Evolutionary conservation across 1,140 invertebrate species (phyloP).

Genomic region (Bombus haemorrhoidalis): DNA sequence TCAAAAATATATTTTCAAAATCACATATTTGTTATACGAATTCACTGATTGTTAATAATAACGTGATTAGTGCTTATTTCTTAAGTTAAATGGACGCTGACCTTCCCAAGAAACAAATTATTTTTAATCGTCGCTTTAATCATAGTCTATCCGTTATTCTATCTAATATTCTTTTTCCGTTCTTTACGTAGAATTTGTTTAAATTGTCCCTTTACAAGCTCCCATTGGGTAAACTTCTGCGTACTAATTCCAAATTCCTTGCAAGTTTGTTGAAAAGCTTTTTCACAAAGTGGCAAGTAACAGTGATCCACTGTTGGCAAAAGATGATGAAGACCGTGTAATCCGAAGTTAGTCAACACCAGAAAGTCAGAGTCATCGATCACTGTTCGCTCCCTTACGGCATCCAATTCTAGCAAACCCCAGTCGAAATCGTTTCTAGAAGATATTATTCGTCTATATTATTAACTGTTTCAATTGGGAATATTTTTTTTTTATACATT

Average conservation of each 20-base stretch:
- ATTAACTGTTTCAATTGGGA: not conserved
- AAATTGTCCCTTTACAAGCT: constrained; percentile 88
- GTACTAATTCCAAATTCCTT: constrained; percentile 86
- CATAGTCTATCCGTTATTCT: not conserved
- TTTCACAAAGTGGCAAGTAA: constrained; percentile 86
- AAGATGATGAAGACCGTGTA: constrained; percentile 91
- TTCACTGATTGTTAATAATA: no score
- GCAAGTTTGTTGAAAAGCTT: constrained; percentile 86
- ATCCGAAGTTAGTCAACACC: constrained; percentile 88
- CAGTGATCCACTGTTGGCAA: constrained; percentile 92
- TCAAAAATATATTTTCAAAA: no score
- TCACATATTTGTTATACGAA: no score
- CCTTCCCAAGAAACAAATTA: not conserved
- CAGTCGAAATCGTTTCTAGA: constrained; percentile 87
- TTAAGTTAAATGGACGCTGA: no score
- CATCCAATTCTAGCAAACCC: constrained; percentile 90
- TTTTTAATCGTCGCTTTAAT: not conserved
- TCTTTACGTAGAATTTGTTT: constrained; percentile 85
- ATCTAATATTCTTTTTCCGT: constrained; percentile 74
- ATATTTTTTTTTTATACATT: not conserved
- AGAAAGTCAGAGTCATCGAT: constrained; percentile 88
- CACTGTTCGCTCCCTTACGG: constrained; percentile 88
- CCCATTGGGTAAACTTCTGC: constrained; percentile 83
- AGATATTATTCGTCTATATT: not conserved
- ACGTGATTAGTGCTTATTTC: no score